Conservation (phyloP, 2,113 vertebrate species). For the Cyanoderma ruficeps region DNA sequence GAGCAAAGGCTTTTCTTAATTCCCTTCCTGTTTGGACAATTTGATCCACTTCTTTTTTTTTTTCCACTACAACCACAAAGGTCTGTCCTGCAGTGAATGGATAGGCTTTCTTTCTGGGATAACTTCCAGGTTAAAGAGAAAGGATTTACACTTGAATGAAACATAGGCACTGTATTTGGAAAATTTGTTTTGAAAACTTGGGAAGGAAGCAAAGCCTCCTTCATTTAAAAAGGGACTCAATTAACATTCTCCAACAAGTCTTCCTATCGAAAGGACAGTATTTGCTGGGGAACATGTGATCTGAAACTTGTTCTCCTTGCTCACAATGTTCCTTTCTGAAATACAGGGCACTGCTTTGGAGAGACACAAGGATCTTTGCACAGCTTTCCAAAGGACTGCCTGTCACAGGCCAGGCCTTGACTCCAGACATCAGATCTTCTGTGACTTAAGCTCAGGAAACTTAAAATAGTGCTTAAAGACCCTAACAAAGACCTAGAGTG, state of each 20-base stretch:
- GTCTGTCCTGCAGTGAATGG: slow-evolving; percentile 46
- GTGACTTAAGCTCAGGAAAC: background rate
- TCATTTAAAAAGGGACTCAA: slow-evolving; percentile 44
- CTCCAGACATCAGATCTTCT: background rate
- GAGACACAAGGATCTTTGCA: background rate
- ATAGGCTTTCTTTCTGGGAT: slow-evolving; percentile 46
- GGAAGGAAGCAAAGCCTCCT: slow-evolving; percentile 60
- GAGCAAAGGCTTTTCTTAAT: slow-evolving; percentile 24
- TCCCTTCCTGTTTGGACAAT: slow-evolving; percentile 49
- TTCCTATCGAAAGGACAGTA: slow-evolving; percentile 28
- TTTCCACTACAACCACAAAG: background rate
- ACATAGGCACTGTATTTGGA: slow-evolving; percentile 48
- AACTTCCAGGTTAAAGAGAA: slow-evolving; percentile 68
- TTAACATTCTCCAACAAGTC: slow-evolving; percentile 54
- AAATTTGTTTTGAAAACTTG: slow-evolving; percentile 64
- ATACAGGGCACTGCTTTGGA: background rate
- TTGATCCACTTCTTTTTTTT: slow-evolving; percentile 10
- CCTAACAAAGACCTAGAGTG: background rate
- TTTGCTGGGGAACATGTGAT: slow-evolving; percentile 14
- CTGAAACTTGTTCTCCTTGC: background rate
- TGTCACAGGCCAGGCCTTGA: background rate
- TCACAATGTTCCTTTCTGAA: slow-evolving; percentile 40
- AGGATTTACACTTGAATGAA: slow-evolving; percentile 67
- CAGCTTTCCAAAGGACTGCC: background rate
- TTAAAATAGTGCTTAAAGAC: background rate